Evolutionary conservation across 2,888 invertebrate species (phyloP).

Genomic region (Ophioninae sp.): DNA sequence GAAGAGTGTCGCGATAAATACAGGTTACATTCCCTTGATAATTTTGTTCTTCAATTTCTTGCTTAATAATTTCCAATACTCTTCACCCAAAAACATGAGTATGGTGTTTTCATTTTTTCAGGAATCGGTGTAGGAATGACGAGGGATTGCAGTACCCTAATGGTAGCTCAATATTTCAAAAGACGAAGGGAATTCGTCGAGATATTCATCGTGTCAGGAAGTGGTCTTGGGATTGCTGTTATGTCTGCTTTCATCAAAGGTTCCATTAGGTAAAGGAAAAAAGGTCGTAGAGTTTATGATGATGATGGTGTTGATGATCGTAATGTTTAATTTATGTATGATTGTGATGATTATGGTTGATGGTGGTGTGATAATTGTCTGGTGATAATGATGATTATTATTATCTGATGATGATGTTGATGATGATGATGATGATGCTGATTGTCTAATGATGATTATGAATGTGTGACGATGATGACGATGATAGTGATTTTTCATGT

Average conservation of each 20-base stretch:
- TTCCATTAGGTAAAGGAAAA: conserved; percentile 86
- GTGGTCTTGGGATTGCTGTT: conserved; percentile 91
- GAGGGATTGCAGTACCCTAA: conserved; percentile 91
- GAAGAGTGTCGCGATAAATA: no score
- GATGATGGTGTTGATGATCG: no score
- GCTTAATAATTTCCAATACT: not conserved
- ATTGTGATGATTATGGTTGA: no score
- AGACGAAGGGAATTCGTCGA: conserved; percentile 92
- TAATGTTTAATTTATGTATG: no score
- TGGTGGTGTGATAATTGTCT: no score
- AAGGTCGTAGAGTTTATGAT: not conserved
- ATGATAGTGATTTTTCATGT: no score
- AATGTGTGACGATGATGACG: no score
- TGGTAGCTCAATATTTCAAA: conserved; percentile 96
- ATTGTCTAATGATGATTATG: no score
- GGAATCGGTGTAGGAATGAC: conserved; percentile 93
- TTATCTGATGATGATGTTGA: no score
- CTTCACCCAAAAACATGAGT: not conserved
- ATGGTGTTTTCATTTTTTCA: conserved; percentile 53
- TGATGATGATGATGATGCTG: no score
- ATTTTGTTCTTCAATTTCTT: not conserved
- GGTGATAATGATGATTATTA: no score
- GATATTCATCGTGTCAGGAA: conserved; percentile 93
- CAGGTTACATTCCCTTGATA: no score
- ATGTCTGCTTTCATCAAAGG: conserved; percentile 92